These are phyloP conservation scores for Balaeniceps rex DNA, from an alignment of 2,113 vertebrate species.

Conservation along the genomic window DNA sequence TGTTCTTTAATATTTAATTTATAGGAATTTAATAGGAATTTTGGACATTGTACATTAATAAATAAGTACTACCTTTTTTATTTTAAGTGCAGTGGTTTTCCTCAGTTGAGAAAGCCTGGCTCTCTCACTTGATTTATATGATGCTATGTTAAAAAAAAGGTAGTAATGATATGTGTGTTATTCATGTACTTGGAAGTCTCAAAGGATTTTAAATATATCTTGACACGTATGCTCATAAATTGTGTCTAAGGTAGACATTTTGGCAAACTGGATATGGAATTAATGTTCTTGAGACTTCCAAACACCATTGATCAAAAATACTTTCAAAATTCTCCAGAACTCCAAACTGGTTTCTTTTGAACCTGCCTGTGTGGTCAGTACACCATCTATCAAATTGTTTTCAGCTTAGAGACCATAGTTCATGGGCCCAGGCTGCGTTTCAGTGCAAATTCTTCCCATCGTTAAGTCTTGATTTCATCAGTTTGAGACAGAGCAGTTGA, in stretches of 20 bases:
- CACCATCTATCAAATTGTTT: conserved; percentile 50
- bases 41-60: conserved; percentile 31
- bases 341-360: conserved; percentile 31
- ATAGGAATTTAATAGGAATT: conserved; percentile 20
- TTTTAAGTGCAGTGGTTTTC: conserved; percentile 55
- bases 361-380: conserved; percentile 27
- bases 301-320: conserved; percentile 51
- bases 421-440: not conserved
- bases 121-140: conserved; percentile 44
- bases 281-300: conserved; percentile 47
- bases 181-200: conserved; percentile 48
- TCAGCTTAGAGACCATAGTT: not conserved
- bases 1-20: not conserved
- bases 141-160: conserved; percentile 31
- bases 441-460: conserved; percentile 8
- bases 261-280: conserved; percentile 41
- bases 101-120: conserved; percentile 15
- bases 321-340: conserved; percentile 12
- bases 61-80: conserved; percentile 45
- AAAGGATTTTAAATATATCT: conserved; percentile 42
- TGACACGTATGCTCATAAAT: conserved; percentile 52
- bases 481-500: not conserved
- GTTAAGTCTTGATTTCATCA: not conserved
- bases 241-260: conserved; percentile 30
- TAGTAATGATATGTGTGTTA: conserved; percentile 39